Conservation (phyloP, 2,113 vertebrate genomes). For the Corvus hawaiiensis region DNA sequence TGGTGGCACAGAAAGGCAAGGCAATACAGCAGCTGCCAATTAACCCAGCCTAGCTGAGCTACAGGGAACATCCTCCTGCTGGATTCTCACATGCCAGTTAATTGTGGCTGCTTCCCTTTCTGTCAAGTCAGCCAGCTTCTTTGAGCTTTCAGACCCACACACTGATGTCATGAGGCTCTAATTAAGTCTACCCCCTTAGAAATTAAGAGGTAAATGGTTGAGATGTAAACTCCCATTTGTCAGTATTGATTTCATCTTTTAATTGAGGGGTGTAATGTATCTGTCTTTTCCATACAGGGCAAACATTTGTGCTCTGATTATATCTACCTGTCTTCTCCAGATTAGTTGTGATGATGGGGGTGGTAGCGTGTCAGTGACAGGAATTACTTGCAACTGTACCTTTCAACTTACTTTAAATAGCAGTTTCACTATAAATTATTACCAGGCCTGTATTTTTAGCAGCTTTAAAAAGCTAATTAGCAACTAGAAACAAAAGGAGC, state of each 20-base stretch:
- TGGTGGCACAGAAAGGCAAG: background rate
- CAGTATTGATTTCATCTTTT: constrained; percentile 72
- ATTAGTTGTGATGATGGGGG: constrained; percentile 50
- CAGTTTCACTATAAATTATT: constrained; percentile 50
- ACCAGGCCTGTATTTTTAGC: constrained; percentile 28
- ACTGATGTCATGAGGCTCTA: constrained; percentile 64
- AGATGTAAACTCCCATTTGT: constrained; percentile 69
- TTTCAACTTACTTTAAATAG: constrained; percentile 69
- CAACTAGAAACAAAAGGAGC: constrained; percentile 26
- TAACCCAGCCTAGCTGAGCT: background rate
- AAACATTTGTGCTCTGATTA: constrained; percentile 70
- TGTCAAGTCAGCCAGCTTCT: constrained; percentile 44
- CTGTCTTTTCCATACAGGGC: constrained; percentile 52
- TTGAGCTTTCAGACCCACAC: constrained; percentile 58
- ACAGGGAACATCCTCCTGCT: background rate
- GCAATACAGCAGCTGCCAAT: constrained; percentile 11
- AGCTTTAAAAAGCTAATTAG: constrained; percentile 33
- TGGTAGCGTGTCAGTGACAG: constrained; percentile 34
- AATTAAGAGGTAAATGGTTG: constrained; percentile 68
- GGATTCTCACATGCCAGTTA: constrained; percentile 3
- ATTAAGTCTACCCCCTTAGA: constrained; percentile 62
- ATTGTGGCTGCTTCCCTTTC: constrained; percentile 5
- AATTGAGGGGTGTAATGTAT: constrained; percentile 68
- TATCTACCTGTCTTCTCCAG: constrained; percentile 58
- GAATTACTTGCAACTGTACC: constrained; percentile 31